Conservation (phyloP, 2,797 vertebrate genomes). For the Myotis findleyi region DNA sequence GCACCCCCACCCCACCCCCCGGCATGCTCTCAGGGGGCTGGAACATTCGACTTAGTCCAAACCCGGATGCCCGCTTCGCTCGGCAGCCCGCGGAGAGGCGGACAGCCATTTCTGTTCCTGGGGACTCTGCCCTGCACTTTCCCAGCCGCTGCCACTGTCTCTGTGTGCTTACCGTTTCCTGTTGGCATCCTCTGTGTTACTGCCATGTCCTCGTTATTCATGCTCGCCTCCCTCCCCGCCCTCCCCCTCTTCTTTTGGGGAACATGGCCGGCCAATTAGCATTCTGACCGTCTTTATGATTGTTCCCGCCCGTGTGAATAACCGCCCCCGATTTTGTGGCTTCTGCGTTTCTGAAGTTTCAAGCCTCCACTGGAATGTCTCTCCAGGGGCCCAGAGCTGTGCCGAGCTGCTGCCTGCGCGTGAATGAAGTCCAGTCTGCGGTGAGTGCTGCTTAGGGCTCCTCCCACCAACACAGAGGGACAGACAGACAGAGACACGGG, state of each 20-base stretch:
- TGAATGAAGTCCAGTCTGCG: not conserved
- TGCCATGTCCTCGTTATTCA: not conserved
- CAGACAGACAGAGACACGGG: not conserved
- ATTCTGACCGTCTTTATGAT: not conserved
- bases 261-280: not conserved
- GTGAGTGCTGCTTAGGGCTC: rapidly evolving
- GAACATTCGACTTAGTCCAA: not conserved
- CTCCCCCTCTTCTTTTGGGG: not conserved
- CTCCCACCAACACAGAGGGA: not conserved
- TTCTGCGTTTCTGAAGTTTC: not conserved
- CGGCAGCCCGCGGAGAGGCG: not conserved
- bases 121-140: not conserved
- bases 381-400: not conserved
- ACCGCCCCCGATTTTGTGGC: not conserved
- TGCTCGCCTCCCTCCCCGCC: not conserved
- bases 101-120: not conserved
- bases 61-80: not conserved
- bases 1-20: rapidly evolving
- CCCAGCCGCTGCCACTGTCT: not conserved
- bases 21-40: not conserved
- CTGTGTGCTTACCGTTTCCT: not conserved
- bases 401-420: not conserved
- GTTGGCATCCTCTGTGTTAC: not conserved
- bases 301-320: not conserved
- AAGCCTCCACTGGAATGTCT: not conserved